Evolutionary conservation across 2,888 invertebrate genomes (phyloP).

Genomic region (Sepioteuthis lessoniana): DNA sequence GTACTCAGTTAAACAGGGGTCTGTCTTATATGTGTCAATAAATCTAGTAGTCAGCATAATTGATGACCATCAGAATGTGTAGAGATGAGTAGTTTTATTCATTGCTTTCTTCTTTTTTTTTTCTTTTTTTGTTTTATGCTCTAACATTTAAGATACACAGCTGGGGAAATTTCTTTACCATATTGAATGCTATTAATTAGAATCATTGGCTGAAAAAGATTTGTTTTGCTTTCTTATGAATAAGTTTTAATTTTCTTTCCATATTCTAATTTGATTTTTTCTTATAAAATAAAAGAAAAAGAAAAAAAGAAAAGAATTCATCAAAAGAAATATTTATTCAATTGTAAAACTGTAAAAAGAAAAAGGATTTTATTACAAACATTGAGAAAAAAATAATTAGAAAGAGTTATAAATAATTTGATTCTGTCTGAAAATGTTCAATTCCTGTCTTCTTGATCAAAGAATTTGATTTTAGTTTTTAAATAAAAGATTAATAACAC

Average conservation of each 20-base stretch:
- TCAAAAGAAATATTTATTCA: slow-evolving; percentile 2
- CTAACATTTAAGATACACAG: no score
- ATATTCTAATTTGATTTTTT: no score
- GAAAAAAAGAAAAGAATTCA: not conserved
- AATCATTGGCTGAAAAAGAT: not conserved
- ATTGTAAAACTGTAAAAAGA: not conserved
- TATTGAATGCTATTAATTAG: not conserved
- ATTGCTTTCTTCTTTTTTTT: no score
- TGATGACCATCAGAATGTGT: no score
- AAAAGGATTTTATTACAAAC: not conserved
- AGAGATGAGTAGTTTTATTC: no score
- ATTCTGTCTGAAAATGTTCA: not conserved
- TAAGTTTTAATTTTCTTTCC: not conserved
- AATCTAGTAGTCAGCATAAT: no score
- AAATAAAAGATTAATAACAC: not conserved
- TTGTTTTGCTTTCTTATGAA: not conserved
- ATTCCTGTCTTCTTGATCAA: not conserved
- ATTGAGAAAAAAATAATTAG: not conserved
- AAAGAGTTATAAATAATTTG: slow-evolving; percentile 1
- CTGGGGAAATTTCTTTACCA: no score
- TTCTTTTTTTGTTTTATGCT: no score
- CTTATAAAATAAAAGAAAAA: no score
- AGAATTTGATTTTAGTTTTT: not conserved
- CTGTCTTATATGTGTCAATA: no score
- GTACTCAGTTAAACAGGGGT: no score